These are phyloP conservation scores for Trichosurus vulpecula DNA, from an alignment of 2,797 vertebrate genomes.

Conservation along the genomic window DNA sequence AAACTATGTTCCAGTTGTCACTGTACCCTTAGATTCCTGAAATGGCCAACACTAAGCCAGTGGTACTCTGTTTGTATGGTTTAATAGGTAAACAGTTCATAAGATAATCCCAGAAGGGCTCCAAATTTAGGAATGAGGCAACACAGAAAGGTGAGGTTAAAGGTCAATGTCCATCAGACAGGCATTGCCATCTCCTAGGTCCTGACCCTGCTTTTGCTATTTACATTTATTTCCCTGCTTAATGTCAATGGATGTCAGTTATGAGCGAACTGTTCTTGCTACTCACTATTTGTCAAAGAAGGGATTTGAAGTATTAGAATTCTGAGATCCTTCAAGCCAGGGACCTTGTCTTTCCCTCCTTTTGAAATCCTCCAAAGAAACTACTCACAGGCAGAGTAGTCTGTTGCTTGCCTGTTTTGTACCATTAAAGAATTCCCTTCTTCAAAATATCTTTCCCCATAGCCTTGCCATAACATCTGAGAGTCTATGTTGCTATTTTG, in stretches of 20 bases:
- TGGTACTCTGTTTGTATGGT: not conserved
- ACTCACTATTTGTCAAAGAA: not conserved
- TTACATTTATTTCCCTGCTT: not conserved
- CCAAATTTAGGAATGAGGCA: not conserved
- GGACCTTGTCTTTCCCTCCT: not conserved
- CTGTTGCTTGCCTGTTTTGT: not conserved
- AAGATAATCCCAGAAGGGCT: rapidly evolving
- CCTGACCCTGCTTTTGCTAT: not conserved
- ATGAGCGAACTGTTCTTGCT: not conserved
- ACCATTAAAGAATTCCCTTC: not conserved
- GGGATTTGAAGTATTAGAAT: not conserved
- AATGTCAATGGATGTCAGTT: not conserved
- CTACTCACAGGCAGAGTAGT: not conserved
- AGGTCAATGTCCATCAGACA: not conserved
- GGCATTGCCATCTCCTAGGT: not conserved
- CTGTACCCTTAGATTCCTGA: not conserved
- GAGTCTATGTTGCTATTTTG: not conserved
- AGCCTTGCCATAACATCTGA: not conserved
- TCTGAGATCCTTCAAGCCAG: not conserved
- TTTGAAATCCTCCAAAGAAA: not conserved
- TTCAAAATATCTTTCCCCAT: not conserved
- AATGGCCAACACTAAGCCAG: not conserved
- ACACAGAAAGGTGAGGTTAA: rapidly evolving
- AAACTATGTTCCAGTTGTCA: not conserved
- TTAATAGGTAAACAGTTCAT: not conserved